Base-by-base conservation (phyloP, 1,140 invertebrate genomes). In the Polypedilum vanderplanki region DNA sequence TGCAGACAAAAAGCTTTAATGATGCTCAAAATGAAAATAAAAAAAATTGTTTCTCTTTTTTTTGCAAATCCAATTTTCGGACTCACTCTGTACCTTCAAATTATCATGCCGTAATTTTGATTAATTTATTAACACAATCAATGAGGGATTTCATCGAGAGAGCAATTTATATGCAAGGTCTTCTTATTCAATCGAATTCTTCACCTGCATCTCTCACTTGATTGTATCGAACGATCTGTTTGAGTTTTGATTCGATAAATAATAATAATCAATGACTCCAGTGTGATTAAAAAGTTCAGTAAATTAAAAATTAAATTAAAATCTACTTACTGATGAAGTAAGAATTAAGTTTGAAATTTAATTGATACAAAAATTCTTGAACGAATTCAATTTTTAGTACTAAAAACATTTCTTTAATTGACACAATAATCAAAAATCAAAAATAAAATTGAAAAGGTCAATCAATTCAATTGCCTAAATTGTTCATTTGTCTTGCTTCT, bases 121-220 rank as follows among this genome's bases (percentile, higher is more conserved):
- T 57, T 57, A 57, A 57, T 57, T 57, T 57, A 57, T 57, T 57
- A 57, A 57, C 46, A 57, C 46, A n/a, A 57, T 57, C 46, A 57
- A 57, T 57, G n/a, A n/a, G 12, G 3, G 12, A n/a, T n/a, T 57
- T 57, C 46, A 57, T 0, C 46, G n/a, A 4, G 10, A 57, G n/a
- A 46, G 15, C 15, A 46, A 33, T 33, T 46, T 57, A 57, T 15
- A 12, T n/a, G n/a, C 46, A 57, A 57, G 46, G n/a, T n/a, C 46
- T 57, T 57, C n/a, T 57, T 57, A 33, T 33, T 33, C 24, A 57
- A 57, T 57, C n/a, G 15, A 57, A 15, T n/a, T 57, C 12, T 57
- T 57, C 46, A 57, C 46, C 46, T 57, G 46, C 46, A 57, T 33
- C 24, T 33, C 24, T 33, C 24, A 33, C 24, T 33, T 33, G 24